Evolutionary conservation across 2,888 invertebrate species (phyloP).

Genomic region (Oxytorus armatus): DNA sequence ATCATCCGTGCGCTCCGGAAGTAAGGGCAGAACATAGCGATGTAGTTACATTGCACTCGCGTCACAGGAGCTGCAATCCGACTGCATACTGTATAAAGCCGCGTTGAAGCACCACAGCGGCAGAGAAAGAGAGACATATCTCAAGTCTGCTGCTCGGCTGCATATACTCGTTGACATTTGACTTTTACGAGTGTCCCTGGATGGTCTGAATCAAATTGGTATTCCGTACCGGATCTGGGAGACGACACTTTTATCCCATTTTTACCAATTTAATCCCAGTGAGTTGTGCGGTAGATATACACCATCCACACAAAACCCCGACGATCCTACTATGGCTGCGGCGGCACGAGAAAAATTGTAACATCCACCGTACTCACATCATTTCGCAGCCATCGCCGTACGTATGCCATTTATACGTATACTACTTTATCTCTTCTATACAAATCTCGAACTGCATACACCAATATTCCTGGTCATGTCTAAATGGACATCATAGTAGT

Average conservation of each 20-base stretch:
- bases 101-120: conserved; percentile 19
- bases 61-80: conserved; percentile 12
- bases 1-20: neutral
- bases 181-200: conserved; percentile 73
- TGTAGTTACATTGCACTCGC: conserved; percentile 10
- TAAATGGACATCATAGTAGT: no score
- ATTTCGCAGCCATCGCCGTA: no score
- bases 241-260: conserved; percentile 78
- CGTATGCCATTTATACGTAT: no score
- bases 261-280: conserved; percentile 79
- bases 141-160: conserved; percentile 32
- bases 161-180: conserved; percentile 63
- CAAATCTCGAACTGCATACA: no score
- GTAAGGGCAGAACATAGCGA: conserved; percentile 16
- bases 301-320: conserved; percentile 8
- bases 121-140: conserved; percentile 20
- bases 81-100: conserved; percentile 30
- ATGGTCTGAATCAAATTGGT: conserved; percentile 79
- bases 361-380: no score
- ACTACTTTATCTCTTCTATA: no score
- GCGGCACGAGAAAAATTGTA: no score
- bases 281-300: conserved; percentile 64
- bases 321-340: no score
- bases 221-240: conserved; percentile 76
- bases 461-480: no score